Evolutionary conservation across 2,797 vertebrate species (phyloP).

Genomic region (Cryptoblepharus egeriae): DNA sequence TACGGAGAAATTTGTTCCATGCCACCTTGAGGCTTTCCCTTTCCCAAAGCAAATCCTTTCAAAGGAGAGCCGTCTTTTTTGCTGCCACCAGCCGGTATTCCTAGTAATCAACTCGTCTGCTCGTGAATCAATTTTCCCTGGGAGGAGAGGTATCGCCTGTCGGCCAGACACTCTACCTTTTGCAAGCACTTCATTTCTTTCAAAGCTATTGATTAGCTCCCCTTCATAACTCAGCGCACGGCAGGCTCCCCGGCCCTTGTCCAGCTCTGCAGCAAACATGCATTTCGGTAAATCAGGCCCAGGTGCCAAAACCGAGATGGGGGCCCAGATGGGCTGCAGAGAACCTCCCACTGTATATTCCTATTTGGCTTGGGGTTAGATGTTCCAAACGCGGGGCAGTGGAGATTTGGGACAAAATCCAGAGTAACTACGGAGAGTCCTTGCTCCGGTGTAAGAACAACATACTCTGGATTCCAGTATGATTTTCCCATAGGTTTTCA

Average conservation of each 20-base stretch:
- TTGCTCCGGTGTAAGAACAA: too few species aligned
- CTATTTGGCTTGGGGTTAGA: not conserved
- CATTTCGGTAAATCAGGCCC: not conserved
- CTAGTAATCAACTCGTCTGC: not conserved
- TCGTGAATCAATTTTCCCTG: not conserved
- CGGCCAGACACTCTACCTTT: not conserved
- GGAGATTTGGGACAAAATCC: too few species aligned
- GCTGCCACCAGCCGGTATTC: not conserved
- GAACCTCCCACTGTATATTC: too few species aligned
- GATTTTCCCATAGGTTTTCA: too few species aligned
- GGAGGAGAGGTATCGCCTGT: not conserved
- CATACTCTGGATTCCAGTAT: too few species aligned
- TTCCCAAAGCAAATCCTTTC: not conserved
- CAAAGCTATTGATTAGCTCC: not conserved
- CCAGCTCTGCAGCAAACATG: slow-evolving; percentile 48
- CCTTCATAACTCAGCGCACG: not conserved
- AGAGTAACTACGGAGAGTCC: too few species aligned
- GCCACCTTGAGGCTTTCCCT: too few species aligned
- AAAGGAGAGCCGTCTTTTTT: not conserved
- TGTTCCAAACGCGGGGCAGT: too few species aligned
- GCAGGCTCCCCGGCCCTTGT: not conserved
- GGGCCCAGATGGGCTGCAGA: not conserved
- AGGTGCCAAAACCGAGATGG: not conserved
- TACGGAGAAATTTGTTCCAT: not conserved
- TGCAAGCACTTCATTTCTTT: not conserved